Conservation (phyloP, 2,113 vertebrate species). For the Tretioscincus oriximinensis region DNA sequence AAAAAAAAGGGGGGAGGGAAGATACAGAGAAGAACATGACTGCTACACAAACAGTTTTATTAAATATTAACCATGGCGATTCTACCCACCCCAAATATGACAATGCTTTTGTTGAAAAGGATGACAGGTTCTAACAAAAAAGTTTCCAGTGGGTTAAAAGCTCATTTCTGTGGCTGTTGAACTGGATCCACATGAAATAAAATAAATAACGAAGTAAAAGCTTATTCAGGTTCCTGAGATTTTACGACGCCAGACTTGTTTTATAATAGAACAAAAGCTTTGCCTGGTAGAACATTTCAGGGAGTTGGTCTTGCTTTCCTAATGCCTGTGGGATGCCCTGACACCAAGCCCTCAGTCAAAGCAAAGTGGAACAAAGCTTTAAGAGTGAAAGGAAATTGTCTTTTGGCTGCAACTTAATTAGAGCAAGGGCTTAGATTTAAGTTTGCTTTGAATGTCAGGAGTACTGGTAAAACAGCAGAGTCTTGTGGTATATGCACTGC, state of each 20-base stretch:
- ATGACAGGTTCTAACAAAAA: constrained; percentile 28
- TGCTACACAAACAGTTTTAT: constrained; percentile 62
- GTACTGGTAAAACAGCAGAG: neutral
- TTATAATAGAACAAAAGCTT: neutral
- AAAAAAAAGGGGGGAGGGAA: constrained; percentile 39
- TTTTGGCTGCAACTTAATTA: neutral
- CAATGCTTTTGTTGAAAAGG: constrained; percentile 36
- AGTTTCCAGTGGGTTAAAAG: constrained; percentile 28
- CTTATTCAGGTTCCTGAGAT: neutral
- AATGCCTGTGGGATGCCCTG: neutral
- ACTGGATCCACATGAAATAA: neutral
- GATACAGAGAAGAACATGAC: constrained; percentile 58
- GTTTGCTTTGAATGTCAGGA: neutral
- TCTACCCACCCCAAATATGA: constrained; percentile 28
- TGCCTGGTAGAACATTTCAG: neutral
- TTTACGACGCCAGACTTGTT: neutral
- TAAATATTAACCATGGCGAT: constrained; percentile 62
- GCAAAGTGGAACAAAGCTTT: neutral
- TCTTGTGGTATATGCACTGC: neutral
- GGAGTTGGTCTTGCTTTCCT: neutral
- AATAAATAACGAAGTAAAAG: rapidly evolving
- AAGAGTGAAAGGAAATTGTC: constrained; percentile 4
- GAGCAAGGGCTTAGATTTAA: neutral
- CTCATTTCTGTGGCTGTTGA: constrained; percentile 18
- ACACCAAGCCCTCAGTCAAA: neutral